Base-by-base conservation (phyloP, 2,113 vertebrate species). In the Hemiscyllium ocellatum region DNA sequence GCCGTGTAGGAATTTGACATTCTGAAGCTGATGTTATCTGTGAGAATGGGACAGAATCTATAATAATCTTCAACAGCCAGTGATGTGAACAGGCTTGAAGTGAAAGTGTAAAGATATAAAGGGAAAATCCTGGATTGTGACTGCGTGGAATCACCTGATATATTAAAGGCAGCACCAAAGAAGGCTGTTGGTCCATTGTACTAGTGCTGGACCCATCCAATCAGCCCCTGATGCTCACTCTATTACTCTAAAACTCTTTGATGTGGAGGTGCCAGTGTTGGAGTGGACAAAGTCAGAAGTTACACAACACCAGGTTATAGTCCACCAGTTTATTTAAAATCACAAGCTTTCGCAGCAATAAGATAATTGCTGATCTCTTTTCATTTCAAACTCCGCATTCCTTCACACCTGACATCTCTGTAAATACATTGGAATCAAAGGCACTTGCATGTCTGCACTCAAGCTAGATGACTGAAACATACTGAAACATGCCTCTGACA, bases 1-100 rank as follows among this genome's bases (percentile, higher is more conserved):
- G 22, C 94, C 70, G 24, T 10, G 22, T 72, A 72, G 94, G 94
- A 95, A 95, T 95, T 70, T 95, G 66, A 72, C 66, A 76, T 70
- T 76, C 37, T 29, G 66, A 50, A 52, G 69, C 29, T 76, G 68
- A 95, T 95, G 22, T 72, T 72, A 95, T 95, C 94, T 72, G 66
- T 26, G 17, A 42, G 69, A 72, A 33, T 72, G 68, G 42, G 94
- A 69, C 69, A 33, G 69, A 94, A 70, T 94, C 37, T 47, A 47
- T 70, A 72, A 50, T 72, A 8, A 72, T 72, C 69, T 52, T 52
- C 47, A 76, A 42, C 13, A 33, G 3, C 42, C 17, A 17, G 69
- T 29, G 69, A 70, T 70, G 47, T 76, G 47, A 95, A n/a, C 61
- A 93, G n/a, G 33, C 61, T 20, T 20, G 87, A 68, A 70, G 66